Evolutionary conservation across 2,113 vertebrate species (phyloP).

Genomic region (Ceyx margarethae): DNA sequence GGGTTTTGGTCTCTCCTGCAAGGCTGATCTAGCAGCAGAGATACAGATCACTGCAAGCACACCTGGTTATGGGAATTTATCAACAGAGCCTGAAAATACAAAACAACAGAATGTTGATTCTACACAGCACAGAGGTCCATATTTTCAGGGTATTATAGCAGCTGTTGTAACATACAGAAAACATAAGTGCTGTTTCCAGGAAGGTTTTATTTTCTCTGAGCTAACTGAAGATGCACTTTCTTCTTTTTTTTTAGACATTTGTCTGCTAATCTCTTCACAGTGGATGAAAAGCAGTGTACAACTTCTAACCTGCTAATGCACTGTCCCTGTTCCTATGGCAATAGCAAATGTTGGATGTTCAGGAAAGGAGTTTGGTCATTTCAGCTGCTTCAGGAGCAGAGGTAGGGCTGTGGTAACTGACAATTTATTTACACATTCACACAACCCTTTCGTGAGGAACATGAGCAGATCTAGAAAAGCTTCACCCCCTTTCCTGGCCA

Average conservation of each 20-base stretch:
- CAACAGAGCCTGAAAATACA: neutral
- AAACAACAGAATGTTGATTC: neutral
- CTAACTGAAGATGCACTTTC: neutral
- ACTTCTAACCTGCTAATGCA: neutral
- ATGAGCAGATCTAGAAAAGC: neutral
- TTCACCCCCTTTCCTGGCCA: neutral
- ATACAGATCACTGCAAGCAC: neutral
- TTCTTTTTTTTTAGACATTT: neutral
- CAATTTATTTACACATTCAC: neutral
- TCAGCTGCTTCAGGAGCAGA: neutral
- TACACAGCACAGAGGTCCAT: rapidly evolving
- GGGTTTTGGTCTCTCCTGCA: neutral
- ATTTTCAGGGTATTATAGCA: neutral
- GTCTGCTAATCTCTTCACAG: neutral
- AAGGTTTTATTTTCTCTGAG: neutral
- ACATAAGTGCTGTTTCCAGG: neutral
- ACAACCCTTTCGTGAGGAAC: neutral
- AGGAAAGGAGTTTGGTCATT: neutral
- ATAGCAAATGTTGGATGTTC: neutral
- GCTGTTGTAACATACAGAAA: neutral
- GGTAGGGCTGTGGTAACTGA: neutral
- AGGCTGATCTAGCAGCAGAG: neutral
- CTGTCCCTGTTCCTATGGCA: rapidly evolving
- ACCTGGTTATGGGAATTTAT: neutral
- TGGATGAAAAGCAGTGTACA: neutral